Evolutionary conservation across 2,797 vertebrate genomes (phyloP).

Genomic region (Spea hammondii): DNA sequence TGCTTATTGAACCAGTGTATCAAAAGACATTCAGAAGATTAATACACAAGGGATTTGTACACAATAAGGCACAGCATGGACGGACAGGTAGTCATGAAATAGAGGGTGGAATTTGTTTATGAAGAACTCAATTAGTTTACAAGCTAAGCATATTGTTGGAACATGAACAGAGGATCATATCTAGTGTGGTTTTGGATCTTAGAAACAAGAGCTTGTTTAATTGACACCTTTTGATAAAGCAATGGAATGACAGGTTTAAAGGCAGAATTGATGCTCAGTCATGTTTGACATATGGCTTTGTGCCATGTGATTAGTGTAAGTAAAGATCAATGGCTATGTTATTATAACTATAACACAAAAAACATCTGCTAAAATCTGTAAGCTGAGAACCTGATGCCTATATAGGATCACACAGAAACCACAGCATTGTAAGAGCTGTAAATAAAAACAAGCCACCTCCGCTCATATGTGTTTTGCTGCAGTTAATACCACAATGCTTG

Average conservation of each 20-base stretch:
- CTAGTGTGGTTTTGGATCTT: background rate
- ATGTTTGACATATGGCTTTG: slow-evolving; percentile 26
- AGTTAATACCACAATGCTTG: background rate
- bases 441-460: slow-evolving; percentile 19
- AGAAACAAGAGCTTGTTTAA: slow-evolving; percentile 11
- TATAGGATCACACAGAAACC: slow-evolving; percentile 9
- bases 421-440: slow-evolving; percentile 18
- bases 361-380: slow-evolving; percentile 32
- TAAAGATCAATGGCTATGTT: slow-evolving; percentile 47
- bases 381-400: slow-evolving; percentile 24
- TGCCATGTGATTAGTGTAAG: slow-evolving; percentile 44
- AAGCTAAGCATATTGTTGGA: too few relatives aligned
- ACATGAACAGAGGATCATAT: background rate
- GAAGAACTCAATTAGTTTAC: too few relatives aligned
- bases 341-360: slow-evolving; percentile 43
- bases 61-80: too few relatives aligned
- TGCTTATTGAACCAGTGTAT: too few relatives aligned
- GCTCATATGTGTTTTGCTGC: background rate
- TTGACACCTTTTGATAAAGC: slow-evolving; percentile 27
- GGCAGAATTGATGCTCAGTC: background rate
- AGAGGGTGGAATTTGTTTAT: too few relatives aligned
- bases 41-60: too few relatives aligned
- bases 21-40: too few relatives aligned
- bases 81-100: too few relatives aligned
- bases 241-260: slow-evolving; percentile 5